Percentiles rank a stretch among this genome's conserved stretches.
Evolutionary conservation across 2,888 invertebrate species (phyloP).

Genomic region (Amphipyra berbera): DNA sequence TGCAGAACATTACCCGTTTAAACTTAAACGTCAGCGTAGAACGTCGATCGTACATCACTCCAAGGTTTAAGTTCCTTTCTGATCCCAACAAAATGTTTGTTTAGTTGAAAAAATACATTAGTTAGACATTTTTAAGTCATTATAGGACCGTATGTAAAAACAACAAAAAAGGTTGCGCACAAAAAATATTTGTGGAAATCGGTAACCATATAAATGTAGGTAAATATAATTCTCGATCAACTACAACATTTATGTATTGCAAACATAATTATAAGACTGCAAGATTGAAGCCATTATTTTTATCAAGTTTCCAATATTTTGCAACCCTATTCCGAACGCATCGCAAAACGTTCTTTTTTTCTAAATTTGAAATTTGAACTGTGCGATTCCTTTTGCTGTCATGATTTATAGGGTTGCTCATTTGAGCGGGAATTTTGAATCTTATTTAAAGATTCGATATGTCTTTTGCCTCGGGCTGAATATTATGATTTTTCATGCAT

Average conservation of each 20-base stretch:
- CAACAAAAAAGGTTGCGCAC: no score
- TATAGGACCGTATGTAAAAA: no score
- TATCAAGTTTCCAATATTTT: conserved; percentile 6
- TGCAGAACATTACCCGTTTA: conserved; percentile 32
- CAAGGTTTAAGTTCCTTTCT: conserved; percentile 44
- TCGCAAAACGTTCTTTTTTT: conserved; percentile 58
- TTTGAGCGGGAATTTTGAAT: conserved; percentile 52
- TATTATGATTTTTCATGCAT: conserved; percentile 27
- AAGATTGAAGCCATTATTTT: neutral
- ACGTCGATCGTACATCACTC: conserved; percentile 43
- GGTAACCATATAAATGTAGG: no score
- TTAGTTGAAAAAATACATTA: neutral
- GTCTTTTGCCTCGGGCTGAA: conserved; percentile 44
- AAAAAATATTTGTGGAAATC: no score
- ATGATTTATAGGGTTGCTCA: conserved; percentile 55
- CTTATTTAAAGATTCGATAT: conserved; percentile 50
- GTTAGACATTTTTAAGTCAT: no score
- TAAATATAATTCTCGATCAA: neutral
- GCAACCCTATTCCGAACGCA: conserved; percentile 58
- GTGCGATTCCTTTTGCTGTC: conserved; percentile 47
- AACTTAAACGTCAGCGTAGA: conserved; percentile 29
- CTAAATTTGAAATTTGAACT: conserved; percentile 60
- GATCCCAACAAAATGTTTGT: conserved; percentile 17
- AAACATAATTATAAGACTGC: conserved; percentile 1
- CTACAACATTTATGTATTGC: neutral